Evolutionary conservation across 2,797 vertebrate species (phyloP), one percentile per base, ranked within the genome.

Genomic region (Sparus aurata): DNA sequence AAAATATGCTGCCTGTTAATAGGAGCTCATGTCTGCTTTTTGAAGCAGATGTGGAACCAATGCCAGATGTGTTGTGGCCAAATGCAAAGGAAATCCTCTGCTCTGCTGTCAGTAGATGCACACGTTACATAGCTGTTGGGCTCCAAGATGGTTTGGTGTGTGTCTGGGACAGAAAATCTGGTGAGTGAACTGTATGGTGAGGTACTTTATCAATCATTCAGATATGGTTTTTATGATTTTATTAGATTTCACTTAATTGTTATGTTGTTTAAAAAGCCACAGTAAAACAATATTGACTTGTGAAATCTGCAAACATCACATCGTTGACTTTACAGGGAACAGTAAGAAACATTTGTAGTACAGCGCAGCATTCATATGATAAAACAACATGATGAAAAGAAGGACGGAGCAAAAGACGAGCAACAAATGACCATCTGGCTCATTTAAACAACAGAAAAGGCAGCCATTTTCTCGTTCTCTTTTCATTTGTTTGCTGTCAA

Each of bases 1-100:
- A 34, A 38, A 38, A 58, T 55, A 2, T 46, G 7, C 43, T 25
- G 38, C 13, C 8, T 74, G 49, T 20, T 69, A n/a, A 64, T 12
- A 22, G n/a, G 9, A 27, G 5, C 5, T 46, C 9, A 4, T 6
- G 3, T 23, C 4, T 25, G 5, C 12, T 82, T 67, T 76, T 20
- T 75, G 18, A 64, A 67, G 71, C 77, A 97, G 97, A 96, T 43
- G 85, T 87, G 66, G 94, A 95, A 54, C 82, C 72, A 0, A 83
- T 90, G 17, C 93, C 96, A 4, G 95, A 96, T 84, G 61, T 93
- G 0, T 85, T 97, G 74, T 98, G 96, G 97, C 97, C 97, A 2
- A 96, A 97, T 43, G 94, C 96, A 9, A 90, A 95, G 10, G 93
- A 95, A 63, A 96, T 98, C 65, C 53, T 80, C 0, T 95, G 93